phyloP scores from a whole-genome alignment of 1,140 invertebrate species.

The Drosophila parabipectinata region DNA sequence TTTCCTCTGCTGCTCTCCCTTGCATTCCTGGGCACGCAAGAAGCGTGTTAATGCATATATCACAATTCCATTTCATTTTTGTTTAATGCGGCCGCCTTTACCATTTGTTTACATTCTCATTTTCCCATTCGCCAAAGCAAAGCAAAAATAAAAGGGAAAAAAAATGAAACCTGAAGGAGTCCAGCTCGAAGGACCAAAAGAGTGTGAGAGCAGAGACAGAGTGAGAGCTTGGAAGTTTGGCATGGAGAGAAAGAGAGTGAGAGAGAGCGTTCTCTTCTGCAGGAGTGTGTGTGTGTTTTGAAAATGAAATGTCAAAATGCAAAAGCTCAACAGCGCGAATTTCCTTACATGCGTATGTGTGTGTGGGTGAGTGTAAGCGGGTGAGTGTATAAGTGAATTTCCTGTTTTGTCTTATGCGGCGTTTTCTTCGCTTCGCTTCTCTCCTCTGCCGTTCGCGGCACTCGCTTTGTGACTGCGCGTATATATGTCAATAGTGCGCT shows the following conservation, averaged over 20 bases:
- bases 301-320: slow-evolving; percentile 77
- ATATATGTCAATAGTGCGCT: slow-evolving; percentile 84
- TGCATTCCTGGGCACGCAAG: slow-evolving; percentile 20
- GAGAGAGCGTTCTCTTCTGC: slow-evolving; percentile 32
- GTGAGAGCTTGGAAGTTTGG: slow-evolving; percentile 25
- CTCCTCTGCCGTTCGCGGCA: slow-evolving; percentile 32
- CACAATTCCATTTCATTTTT: slow-evolving; percentile 44
- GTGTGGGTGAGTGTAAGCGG: slow-evolving; percentile 5
- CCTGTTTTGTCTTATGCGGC: slow-evolving; percentile 77
- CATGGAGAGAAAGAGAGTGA: slow-evolving; percentile 1
- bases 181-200: slow-evolving; percentile 1
- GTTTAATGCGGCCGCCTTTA: slow-evolving; percentile 38
- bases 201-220: slow-evolving; percentile 24
- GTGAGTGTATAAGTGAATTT: slow-evolving; percentile 69
- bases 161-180: slow-evolving; percentile 34
- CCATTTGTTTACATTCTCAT: slow-evolving; percentile 75
- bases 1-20: background rate
- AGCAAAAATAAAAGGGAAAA: slow-evolving; percentile 16
- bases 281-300: slow-evolving; percentile 77
- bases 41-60: slow-evolving; percentile 37
- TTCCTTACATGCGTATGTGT: slow-evolving; percentile 41
- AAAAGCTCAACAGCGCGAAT: slow-evolving; percentile 79
- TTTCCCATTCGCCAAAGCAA: slow-evolving; percentile 21
- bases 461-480: slow-evolving; percentile 67
- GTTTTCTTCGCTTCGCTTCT: slow-evolving; percentile 55